phyloP scores from a whole-genome alignment of 30 jellyfish, hydroid and myxozoan species.

The Chrysaora quinquecirrha region DNA sequence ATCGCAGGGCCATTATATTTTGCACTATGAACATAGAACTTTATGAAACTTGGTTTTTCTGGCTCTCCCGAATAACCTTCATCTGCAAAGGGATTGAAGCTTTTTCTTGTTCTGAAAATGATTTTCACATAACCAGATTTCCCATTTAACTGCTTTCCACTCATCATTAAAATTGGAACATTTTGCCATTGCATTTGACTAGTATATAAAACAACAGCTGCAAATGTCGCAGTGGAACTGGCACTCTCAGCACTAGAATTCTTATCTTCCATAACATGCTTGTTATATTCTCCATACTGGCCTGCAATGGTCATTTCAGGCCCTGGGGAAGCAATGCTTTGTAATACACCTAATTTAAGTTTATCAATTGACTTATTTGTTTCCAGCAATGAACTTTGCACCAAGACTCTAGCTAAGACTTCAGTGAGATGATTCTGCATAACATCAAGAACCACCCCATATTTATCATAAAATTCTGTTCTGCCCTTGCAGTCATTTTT shows the following conservation, averaged over 20 bases:
- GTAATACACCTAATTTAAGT: conserved; percentile 16
- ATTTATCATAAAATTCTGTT: conserved; percentile 63
- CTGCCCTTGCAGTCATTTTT: conserved; percentile 76
- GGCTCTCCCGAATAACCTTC: neutral
- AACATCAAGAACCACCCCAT: conserved; percentile 79
- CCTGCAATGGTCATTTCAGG: conserved; percentile 38
- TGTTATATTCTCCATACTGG: conserved; percentile 54
- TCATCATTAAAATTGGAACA: conserved; percentile 47
- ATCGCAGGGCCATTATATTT: conserved; percentile 59
- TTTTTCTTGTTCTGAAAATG: conserved; percentile 23
- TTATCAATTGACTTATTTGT: neutral
- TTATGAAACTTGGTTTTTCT: neutral
- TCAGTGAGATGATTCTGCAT: conserved; percentile 83
- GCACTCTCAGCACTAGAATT: neutral
- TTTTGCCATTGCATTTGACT: conserved; percentile 11
- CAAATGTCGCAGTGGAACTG: conserved; percentile 67
- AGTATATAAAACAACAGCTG: conserved; percentile 24
- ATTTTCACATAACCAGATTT: conserved; percentile 57
- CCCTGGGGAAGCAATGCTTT: neutral
- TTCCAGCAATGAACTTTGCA: conserved; percentile 13
- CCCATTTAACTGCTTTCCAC: conserved; percentile 69
- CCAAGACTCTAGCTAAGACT: conserved; percentile 47
- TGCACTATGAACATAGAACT: conserved; percentile 47
- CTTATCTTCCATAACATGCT: conserved; percentile 34
- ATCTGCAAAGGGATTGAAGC: neutral